These are phyloP conservation scores for Caradrina kadenii DNA, from an alignment of 2,888 invertebrate species.

Conservation along the genomic window DNA sequence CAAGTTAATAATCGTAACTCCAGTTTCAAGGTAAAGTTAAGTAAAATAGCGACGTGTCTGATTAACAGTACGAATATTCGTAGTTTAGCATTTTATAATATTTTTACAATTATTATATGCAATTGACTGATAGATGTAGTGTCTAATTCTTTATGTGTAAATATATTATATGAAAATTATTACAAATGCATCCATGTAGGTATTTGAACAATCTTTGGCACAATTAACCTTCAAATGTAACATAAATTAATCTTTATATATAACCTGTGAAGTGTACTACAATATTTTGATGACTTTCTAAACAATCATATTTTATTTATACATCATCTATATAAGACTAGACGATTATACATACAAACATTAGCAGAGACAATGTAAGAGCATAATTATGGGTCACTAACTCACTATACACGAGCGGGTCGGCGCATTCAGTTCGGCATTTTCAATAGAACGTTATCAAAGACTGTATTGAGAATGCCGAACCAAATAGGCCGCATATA, in stretches of 20 bases:
- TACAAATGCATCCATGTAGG: constrained; percentile 54
- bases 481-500: too few species aligned
- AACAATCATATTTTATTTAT: constrained; percentile 30
- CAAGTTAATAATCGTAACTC: constrained; percentile 33
- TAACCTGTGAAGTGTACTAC: constrained; percentile 77
- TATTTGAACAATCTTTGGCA: constrained; percentile 75
- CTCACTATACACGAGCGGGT: too few species aligned
- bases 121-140: constrained; percentile 88
- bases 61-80: constrained; percentile 38
- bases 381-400: not conserved
- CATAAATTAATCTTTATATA: constrained; percentile 75
- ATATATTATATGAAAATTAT: constrained; percentile 63
- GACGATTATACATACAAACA: constrained; percentile 3
- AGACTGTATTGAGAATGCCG: too few species aligned
- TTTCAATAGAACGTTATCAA: too few species aligned
- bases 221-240: constrained; percentile 73
- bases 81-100: constrained; percentile 60
- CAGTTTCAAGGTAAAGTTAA: constrained; percentile 45
- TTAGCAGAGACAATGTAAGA: not conserved
- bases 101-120: constrained; percentile 75
- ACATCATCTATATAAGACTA: constrained; percentile 25
- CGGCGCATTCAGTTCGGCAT: too few species aligned
- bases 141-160: constrained; percentile 74
- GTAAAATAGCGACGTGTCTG: constrained; percentile 24
- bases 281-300: constrained; percentile 62